Evolutionary conservation across 2,888 invertebrate species (phyloP).

Genomic region (Hecatera dysodea): DNA sequence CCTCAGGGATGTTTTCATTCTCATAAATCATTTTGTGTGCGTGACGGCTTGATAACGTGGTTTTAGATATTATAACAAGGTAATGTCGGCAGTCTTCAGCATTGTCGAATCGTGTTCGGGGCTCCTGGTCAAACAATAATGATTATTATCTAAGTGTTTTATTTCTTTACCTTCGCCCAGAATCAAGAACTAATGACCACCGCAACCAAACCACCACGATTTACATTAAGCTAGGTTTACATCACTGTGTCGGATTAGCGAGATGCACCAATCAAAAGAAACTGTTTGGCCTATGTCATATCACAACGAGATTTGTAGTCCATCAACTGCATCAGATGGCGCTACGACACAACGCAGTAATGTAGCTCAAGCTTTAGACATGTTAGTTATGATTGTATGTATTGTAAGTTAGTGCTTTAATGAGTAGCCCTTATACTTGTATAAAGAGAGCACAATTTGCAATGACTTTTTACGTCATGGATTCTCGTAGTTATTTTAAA

Average conservation of each 20-base stretch:
- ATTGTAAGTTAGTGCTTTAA: slow-evolving; percentile 37
- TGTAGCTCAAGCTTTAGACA: too few relatives aligned
- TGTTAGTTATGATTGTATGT: slow-evolving; percentile 47
- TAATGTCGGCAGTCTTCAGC: slow-evolving; percentile 82
- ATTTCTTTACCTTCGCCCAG: slow-evolving; percentile 22
- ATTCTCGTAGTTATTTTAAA: slow-evolving; percentile 4
- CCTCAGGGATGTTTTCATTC: slow-evolving; percentile 3
- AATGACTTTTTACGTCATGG: slow-evolving; percentile 3
- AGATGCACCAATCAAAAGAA: too few relatives aligned
- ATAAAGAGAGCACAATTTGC: slow-evolving; percentile 44
- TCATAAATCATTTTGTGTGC: slow-evolving; percentile 15
- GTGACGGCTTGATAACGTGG: slow-evolving; percentile 1
- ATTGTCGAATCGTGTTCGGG: slow-evolving; percentile 80
- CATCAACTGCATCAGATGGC: too few relatives aligned
- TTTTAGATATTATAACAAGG: slow-evolving; percentile 75
- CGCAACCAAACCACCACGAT: slow-evolving; percentile 48
- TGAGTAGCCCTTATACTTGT: slow-evolving; percentile 1
- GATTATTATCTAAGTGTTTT: slow-evolving; percentile 33
- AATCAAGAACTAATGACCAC: slow-evolving; percentile 29
- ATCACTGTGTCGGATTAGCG: too few relatives aligned
- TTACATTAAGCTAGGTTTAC: slow-evolving; percentile 1
- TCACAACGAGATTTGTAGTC: too few relatives aligned
- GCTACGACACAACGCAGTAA: too few relatives aligned
- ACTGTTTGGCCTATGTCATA: too few relatives aligned
- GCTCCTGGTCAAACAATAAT: slow-evolving; percentile 77